These are phyloP conservation scores for Hydrozoanthus tunicans DNA, from an alignment of 64 coral and sea anemone species.

Conservation along the genomic window DNA sequence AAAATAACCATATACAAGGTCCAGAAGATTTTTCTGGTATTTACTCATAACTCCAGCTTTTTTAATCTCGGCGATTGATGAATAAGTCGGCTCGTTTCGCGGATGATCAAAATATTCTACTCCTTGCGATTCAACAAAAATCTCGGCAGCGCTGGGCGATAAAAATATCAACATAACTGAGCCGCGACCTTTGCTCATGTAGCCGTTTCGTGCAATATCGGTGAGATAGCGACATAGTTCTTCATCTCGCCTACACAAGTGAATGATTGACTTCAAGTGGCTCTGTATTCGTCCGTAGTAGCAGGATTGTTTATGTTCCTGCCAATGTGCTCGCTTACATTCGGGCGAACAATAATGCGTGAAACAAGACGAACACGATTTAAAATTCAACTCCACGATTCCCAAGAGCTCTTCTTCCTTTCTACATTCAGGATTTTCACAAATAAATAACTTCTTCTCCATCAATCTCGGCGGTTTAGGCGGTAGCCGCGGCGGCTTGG, in stretches of 20 bases:
- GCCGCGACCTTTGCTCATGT: constrained; percentile 85
- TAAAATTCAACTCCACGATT: constrained; percentile 93
- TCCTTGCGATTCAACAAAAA: constrained; percentile 84
- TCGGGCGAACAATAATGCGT: constrained; percentile 97
- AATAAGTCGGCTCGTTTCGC: constrained; percentile 83
- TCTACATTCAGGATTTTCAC: constrained; percentile 84
- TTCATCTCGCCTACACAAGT: constrained; percentile 61
- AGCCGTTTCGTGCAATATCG: constrained; percentile 73
- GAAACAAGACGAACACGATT: constrained; percentile 92
- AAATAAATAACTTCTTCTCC: constrained; percentile 94
- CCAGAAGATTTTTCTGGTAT: constrained; percentile 79
- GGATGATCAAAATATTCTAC: constrained; percentile 88
- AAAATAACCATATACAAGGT: constrained; percentile 66
- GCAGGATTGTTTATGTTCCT: constrained; percentile 72
- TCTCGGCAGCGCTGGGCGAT: constrained; percentile 84
- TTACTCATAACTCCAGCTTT: constrained; percentile 76
- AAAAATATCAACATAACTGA: constrained; percentile 90
- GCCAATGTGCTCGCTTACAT: constrained; percentile 85
- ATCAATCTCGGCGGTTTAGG: constrained; percentile 95
- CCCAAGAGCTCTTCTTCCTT: constrained; percentile 91
- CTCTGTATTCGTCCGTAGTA: constrained; percentile 85
- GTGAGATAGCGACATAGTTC: constrained; percentile 71
- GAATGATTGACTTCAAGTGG: constrained; percentile 85
- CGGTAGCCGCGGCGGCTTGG: constrained; percentile 82
- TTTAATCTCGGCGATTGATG: constrained; percentile 74